Conservation (phyloP, 2,888 invertebrate genomes). For the Athrips mouffetella region DNA sequence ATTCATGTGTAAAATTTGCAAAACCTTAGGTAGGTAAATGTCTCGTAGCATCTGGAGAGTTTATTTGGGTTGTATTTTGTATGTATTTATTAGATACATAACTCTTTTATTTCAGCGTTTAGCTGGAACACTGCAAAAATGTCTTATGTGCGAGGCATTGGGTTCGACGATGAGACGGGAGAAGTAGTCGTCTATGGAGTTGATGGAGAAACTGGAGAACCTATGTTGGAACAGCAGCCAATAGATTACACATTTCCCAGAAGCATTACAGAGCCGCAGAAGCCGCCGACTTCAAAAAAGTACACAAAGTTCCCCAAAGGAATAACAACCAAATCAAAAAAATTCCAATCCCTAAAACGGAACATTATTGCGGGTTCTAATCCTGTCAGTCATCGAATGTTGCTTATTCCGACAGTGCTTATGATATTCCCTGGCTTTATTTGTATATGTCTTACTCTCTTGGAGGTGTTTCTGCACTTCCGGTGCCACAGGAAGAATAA, state of each 20-base stretch:
- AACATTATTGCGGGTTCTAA: constrained; percentile 61
- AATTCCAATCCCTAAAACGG: constrained; percentile 53
- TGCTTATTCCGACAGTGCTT: constrained; percentile 78
- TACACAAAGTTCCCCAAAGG: constrained; percentile 47
- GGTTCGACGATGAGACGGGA: constrained; percentile 74
- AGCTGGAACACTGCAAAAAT: no score
- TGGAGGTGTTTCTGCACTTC: constrained; percentile 82
- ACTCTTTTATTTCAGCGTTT: no score
- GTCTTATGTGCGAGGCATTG: constrained; percentile 40
- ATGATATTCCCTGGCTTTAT: constrained; percentile 77
- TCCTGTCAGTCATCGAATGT: constrained; percentile 65
- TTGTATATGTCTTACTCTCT: constrained; percentile 65
- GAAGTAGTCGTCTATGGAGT: constrained; percentile 61
- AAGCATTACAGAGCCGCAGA: not conserved
- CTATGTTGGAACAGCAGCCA: constrained; percentile 33
- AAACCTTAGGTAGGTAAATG: no score
- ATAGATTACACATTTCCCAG: constrained; percentile 9
- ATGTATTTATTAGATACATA: no score
- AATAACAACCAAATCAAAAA: constrained; percentile 49
- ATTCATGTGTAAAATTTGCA: no score
- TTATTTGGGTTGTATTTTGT: no score
- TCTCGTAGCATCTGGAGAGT: no score
- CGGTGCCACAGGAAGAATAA: constrained; percentile 84
- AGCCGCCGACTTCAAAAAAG: constrained; percentile 21
- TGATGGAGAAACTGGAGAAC: constrained; percentile 76